These are phyloP conservation scores for Cinclus cinclus DNA, from an alignment of 2,113 vertebrate genomes.

Conservation along the genomic window DNA sequence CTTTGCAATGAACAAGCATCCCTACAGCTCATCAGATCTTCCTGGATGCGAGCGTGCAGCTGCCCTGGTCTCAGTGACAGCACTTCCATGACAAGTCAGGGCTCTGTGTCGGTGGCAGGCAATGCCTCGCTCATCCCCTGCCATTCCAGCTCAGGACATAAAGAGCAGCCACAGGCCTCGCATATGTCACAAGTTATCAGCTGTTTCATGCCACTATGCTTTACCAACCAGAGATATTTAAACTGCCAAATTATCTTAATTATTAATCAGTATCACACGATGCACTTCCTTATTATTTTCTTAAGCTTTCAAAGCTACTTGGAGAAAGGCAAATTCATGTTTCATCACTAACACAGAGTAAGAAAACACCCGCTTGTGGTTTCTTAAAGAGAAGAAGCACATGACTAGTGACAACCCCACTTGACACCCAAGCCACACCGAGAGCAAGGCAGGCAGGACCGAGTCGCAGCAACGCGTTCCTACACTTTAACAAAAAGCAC, in stretches of 20 bases:
- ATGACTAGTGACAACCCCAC: rapidly evolving
- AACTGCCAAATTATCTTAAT: neutral
- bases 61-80: neutral
- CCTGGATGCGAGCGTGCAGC: neutral
- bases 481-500: neutral
- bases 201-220: neutral
- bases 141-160: neutral
- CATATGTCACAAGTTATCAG: neutral
- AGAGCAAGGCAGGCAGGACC: neutral
- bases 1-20: neutral
- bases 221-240: neutral
- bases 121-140: neutral
- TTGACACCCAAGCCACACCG: neutral
- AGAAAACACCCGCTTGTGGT: neutral
- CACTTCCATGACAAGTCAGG: neutral
- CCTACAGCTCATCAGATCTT: neutral
- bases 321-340: neutral
- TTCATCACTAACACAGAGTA: neutral
- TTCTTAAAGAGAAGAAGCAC: neutral
- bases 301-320: neutral
- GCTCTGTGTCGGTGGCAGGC: neutral
- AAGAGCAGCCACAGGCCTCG: neutral
- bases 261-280: rapidly evolving
- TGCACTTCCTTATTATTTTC: rapidly evolving
- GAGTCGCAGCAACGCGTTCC: neutral